Evolutionary conservation across 2,797 vertebrate genomes (phyloP), one percentile per base, ranked within the genome.

Genomic region (Enteromius fasciolatus): DNA sequence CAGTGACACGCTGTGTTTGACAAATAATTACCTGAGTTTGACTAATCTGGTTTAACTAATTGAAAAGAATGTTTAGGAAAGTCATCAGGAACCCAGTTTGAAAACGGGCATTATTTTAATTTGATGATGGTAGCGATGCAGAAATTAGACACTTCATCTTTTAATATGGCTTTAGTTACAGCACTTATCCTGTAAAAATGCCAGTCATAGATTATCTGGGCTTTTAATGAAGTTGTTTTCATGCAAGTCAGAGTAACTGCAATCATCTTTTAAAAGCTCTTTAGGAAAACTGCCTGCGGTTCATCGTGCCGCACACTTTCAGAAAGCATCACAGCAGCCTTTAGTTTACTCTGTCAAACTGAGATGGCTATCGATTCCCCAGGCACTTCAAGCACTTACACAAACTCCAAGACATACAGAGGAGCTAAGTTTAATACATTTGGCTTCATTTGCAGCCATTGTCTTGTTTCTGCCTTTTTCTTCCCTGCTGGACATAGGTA

Each of bases 381-480:
- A 69, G 74, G 74, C 81, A 77, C 74, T 69, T 70, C 10, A 46
- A 77, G 64, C 68, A 59, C 81, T 76, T 83, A 28, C 46, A 70
- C 73, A 61, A 75, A 39, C 9, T 66, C 39, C 25, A 48, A 68
- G 50, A 44, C 50, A 76, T 82, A 20, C 46, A 72, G 52, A 68
- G 59, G 76, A 48, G 78, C 59, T 57, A 78, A 6, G 31, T 77
- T n/a, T 68, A 76, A 28, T 80, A 25, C 54, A 28, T 77, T 78
- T 48, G 17, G 39, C 69, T 63, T 69, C 64, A 28, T 81, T 80
- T 84, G 18, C 44, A 82, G 70, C 28, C 33, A 36, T 72, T 84
- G 17, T 39, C 83, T 74, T 76, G 48, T 85, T 82, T 73, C 23
- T 74, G 70, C 15, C 41, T 79, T 86, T 76, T 83, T 85, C 72